phyloP scores from a whole-genome alignment of 64 coral and sea anemone genomes.

The Trachythela sp. region DNA sequence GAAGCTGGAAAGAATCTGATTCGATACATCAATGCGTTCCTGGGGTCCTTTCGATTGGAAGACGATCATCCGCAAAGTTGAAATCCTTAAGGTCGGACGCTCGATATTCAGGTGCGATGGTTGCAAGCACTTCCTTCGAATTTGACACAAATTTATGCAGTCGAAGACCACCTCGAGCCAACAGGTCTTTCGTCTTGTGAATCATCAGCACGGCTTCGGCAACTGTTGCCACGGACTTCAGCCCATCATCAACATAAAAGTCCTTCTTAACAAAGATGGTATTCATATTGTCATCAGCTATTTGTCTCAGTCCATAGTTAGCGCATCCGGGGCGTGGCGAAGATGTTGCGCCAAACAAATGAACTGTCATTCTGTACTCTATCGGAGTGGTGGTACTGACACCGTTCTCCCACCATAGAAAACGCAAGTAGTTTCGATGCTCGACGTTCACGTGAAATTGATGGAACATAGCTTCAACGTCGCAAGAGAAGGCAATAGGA shows the following conservation, averaged over 20 bases:
- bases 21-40: not conserved
- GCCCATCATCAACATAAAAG: not conserved
- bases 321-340: not conserved
- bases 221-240: not conserved
- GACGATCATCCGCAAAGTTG: not conserved
- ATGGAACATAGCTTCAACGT: constrained; percentile 5
- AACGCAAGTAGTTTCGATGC: not conserved
- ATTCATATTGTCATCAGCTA: not conserved
- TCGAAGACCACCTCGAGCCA: not conserved
- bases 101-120: not conserved
- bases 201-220: not conserved
- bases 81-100: not conserved
- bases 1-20: not conserved
- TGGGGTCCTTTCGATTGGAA: not conserved
- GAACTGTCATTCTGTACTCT: not conserved
- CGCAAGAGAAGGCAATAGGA: not conserved
- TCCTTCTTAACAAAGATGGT: not conserved
- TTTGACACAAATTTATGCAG: constrained; percentile 13
- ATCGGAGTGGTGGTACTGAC: not conserved
- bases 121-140: not conserved
- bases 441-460: not conserved
- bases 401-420: constrained; percentile 2
- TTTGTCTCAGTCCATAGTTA: not conserved
- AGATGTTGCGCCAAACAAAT: not conserved
- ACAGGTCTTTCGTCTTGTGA: not conserved